A percentile compares a stretch with the other conserved stretches of the same genome.
phyloP scores from a whole-genome alignment of 53 echinoderm and acorn worm genomes.

The Actinopyga echinites region DNA sequence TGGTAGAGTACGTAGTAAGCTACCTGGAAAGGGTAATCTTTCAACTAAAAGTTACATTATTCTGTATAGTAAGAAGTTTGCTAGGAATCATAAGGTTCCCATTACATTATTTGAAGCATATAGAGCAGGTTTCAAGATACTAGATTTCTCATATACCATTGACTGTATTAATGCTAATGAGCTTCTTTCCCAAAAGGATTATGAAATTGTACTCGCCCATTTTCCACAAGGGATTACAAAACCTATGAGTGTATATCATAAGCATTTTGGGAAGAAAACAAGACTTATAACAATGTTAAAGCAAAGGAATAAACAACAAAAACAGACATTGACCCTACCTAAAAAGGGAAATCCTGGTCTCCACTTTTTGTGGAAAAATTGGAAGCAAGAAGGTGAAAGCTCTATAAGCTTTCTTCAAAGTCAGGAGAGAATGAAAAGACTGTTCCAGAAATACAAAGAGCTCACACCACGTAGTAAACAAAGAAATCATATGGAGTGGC shows the following conservation, averaged over 20 bases:
- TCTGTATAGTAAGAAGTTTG: not conserved
- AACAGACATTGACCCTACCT: too few relatives aligned
- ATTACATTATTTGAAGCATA: too few relatives aligned
- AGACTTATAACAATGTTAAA: too few relatives aligned
- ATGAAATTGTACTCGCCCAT: too few relatives aligned
- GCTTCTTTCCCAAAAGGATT: too few relatives aligned
- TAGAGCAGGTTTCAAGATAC: not conserved
- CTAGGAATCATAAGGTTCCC: too few relatives aligned
- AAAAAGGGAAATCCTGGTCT: conserved; percentile 1
- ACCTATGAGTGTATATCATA: too few relatives aligned
- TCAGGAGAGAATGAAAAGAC: not conserved
- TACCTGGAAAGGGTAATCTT: not conserved
- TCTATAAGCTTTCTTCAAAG: not conserved
- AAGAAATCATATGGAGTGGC: not conserved
- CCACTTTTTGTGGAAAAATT: conserved; percentile 18
- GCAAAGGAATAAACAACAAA: too few relatives aligned
- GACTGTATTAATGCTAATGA: not conserved
- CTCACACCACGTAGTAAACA: not conserved
- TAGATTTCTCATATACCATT: not conserved
- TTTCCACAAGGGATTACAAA: too few relatives aligned
- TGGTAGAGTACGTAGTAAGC: not conserved
- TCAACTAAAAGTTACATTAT: not conserved
- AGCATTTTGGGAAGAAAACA: too few relatives aligned
- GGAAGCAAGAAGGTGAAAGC: not conserved
- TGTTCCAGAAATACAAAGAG: not conserved